phyloP scores from a whole-genome alignment of 2,888 invertebrate genomes.

The Thecocarcelia acutangulata region DNA sequence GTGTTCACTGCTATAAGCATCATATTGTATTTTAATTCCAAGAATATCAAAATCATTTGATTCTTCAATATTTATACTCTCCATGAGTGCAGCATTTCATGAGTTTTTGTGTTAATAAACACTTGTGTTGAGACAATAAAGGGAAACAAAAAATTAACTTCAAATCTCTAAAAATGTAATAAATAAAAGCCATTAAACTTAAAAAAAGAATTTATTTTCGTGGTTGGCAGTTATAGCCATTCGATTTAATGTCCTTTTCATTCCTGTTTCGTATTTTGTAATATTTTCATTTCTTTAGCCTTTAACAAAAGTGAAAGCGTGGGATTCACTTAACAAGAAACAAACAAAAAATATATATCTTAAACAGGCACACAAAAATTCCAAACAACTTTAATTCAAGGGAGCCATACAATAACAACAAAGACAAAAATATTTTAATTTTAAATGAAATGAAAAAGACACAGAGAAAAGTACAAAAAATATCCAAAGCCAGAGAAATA shows the following conservation, averaged over 20 bases:
- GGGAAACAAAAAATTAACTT: too few species aligned
- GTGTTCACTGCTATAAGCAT: too few species aligned
- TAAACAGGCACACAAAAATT: constrained; percentile 25
- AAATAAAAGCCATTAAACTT: too few species aligned
- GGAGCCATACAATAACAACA: constrained; percentile 29
- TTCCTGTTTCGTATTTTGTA: not conserved
- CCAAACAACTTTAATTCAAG: constrained; percentile 50
- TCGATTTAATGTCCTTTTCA: not conserved
- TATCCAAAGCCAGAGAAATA: constrained; percentile 1
- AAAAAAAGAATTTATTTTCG: too few species aligned
- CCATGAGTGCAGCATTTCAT: too few species aligned
- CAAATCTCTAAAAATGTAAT: too few species aligned
- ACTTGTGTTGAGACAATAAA: too few species aligned
- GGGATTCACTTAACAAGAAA: constrained; percentile 52
- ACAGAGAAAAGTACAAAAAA: not conserved
- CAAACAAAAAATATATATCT: constrained; percentile 4
- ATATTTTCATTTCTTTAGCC: constrained; percentile 34
- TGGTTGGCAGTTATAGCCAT: too few species aligned
- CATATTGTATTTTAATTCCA: too few species aligned
- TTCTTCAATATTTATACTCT: too few species aligned
- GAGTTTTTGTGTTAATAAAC: too few species aligned
- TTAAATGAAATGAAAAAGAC: constrained; percentile 4
- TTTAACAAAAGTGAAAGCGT: constrained; percentile 70
- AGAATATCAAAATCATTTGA: too few species aligned
- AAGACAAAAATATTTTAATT: constrained; percentile 41